Evolutionary conservation across 23 tunicate species (phyloP).

Genomic region (Styela plicata): DNA sequence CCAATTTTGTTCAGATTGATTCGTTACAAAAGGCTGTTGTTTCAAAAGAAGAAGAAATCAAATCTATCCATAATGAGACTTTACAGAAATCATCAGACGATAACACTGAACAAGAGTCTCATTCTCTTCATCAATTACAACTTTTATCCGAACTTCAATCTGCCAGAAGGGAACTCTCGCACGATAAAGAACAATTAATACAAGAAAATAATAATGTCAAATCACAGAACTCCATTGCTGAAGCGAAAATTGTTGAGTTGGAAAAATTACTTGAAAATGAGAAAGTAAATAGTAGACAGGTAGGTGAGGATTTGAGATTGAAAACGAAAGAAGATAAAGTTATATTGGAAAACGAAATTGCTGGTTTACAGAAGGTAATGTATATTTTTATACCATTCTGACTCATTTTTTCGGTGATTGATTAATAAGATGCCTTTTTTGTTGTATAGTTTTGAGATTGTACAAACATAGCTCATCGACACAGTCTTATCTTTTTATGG

Average conservation of each 20-base stretch:
- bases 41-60: slow-evolving; percentile 12
- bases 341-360: neutral
- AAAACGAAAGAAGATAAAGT: neutral
- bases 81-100: neutral
- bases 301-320: neutral
- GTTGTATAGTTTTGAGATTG: too few species aligned
- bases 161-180: slow-evolving; percentile 17
- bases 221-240: neutral
- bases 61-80: neutral
- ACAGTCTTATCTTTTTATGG: too few species aligned
- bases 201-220: neutral
- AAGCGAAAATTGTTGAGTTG: neutral
- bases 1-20: slow-evolving; percentile 9
- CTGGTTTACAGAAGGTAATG: neutral
- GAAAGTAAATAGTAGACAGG: too few species aligned
- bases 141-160: slow-evolving; percentile 27
- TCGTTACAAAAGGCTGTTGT: neutral
- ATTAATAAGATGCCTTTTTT: too few species aligned
- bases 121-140: slow-evolving; percentile 13
- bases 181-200: neutral
- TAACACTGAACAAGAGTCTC: neutral
- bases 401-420: too few species aligned
- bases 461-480: too few species aligned
- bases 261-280: neutral
- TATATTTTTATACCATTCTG: too few species aligned